Evolutionary conservation across 1,140 invertebrate species (phyloP), one percentile per base, ranked within the genome.

Genomic region (Papilio glaucus): DNA sequence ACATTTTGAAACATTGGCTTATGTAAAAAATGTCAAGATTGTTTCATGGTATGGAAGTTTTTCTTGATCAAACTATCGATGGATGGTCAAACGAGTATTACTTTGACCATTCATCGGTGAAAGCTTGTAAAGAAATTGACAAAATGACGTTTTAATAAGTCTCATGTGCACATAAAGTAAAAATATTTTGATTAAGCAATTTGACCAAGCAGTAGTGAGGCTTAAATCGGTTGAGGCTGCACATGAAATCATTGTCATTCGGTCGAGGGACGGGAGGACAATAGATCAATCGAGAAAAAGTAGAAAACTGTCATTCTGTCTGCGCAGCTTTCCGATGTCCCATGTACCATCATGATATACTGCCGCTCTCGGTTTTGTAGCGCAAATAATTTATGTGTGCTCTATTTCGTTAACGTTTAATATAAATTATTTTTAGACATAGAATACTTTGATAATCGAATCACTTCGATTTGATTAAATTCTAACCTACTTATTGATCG

Each of bases 271-370:
- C 10, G 21, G 9, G 49, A 57, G 49, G 49, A 57, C 49, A 57
- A 57, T 57, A 57, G 49, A 57, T 57, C 49, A 57, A 57, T 57
- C 49, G 49, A 57, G 49, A 57, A 57, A 57, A 57, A 57, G 49
- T 57, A 57, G 49, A 57, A 57, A 57, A 57, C 49, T 57, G 49
- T 57, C 49, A 57, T 57, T 57, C 49, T 57, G 49, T 57, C 49
- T 57, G 49, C 49, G 49, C 49, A 57, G 49, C 49, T 24, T 57
- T 57, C 49, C 49, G 49, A 57, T 57, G 49, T 57, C 24, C 49
- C 49, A 24, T 57, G 49, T 57, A 57, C 49, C 18, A 26, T 57
- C 49, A 57, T 57, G 49, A 57, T 57, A 57, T 57, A 57, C 49
- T 57, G 49, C 18, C 21, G 49, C 49, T 57, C 49, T 57, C 49